Percentiles rank a stretch among this genome's conserved stretches.
These are phyloP conservation scores for Ecdyonurus torrentis DNA, from an alignment of 2,888 invertebrate species.

Conservation along the genomic window DNA sequence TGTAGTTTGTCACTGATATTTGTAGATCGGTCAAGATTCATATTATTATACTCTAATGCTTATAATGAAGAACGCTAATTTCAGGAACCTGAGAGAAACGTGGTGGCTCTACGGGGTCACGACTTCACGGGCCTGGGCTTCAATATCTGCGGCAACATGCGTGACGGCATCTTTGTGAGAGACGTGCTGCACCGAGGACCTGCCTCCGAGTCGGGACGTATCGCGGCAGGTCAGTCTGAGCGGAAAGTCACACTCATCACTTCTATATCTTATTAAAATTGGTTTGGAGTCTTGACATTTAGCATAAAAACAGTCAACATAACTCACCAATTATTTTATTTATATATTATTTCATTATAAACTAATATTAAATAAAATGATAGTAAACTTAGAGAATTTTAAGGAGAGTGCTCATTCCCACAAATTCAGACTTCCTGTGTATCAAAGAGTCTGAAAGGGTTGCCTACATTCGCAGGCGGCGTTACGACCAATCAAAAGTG, in stretches of 20 bases:
- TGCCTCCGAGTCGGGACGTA: constrained; percentile 65
- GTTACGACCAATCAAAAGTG: too few species aligned
- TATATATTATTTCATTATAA: too few species aligned
- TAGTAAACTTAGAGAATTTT: too few species aligned
- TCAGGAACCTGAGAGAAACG: constrained; percentile 38
- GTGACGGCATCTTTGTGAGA: constrained; percentile 77
- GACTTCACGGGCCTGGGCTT: constrained; percentile 81
- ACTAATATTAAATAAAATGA: constrained; percentile 1
- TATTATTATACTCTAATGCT: too few species aligned
- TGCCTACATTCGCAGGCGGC: too few species aligned
- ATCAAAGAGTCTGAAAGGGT: too few species aligned
- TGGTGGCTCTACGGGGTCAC: constrained; percentile 62
- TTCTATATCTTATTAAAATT: background rate
- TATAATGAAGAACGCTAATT: too few species aligned
- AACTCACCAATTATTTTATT: background rate
- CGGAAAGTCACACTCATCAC: background rate
- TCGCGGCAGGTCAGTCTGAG: constrained; percentile 68
- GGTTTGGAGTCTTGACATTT: background rate
- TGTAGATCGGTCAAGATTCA: too few species aligned
- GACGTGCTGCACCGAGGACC: constrained; percentile 75
- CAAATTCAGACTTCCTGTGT: too few species aligned
- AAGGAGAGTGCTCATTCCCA: too few species aligned
- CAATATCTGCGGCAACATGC: constrained; percentile 76
- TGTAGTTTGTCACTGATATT: too few species aligned
- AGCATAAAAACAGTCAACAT: background rate